Conservation (phyloP, 2,888 invertebrate species). For the Lycia hirtaria region DNA sequence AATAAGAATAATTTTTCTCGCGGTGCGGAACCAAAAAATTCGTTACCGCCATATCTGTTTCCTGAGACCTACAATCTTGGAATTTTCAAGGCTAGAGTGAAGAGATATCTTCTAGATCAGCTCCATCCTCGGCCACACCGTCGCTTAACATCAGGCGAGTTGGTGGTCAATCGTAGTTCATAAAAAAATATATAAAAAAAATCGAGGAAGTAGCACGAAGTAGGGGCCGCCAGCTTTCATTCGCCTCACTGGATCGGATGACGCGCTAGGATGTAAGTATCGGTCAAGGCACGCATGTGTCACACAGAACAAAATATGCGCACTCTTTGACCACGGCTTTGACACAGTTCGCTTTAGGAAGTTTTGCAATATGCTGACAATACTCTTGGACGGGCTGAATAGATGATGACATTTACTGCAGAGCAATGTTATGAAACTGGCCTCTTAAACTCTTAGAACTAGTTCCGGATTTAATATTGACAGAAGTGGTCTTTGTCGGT, state of each 20-base stretch:
- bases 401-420: background rate
- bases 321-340: slow-evolving; percentile 33
- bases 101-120: no score
- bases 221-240: slow-evolving; percentile 69
- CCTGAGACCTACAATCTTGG: no score
- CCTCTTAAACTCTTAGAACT: background rate
- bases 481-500: no score
- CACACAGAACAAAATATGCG: slow-evolving; percentile 42
- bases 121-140: no score
- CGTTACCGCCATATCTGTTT: no score
- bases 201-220: slow-evolving; percentile 39
- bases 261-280: slow-evolving; percentile 70
- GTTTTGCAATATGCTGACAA: slow-evolving; percentile 13
- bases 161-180: no score
- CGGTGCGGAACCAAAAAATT: no score
- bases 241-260: slow-evolving; percentile 67
- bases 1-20: no score
- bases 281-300: slow-evolving; percentile 68
- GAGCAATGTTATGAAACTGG: slow-evolving; percentile 15
- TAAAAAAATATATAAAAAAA: background rate
- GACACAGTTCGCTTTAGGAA: slow-evolving; percentile 36
- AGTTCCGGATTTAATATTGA: background rate
- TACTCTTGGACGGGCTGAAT: slow-evolving; percentile 11
- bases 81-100: no score
- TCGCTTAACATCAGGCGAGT: no score